Percentiles rank a stretch among this genome's conserved stretches.
Evolutionary conservation across 2,797 vertebrate genomes (phyloP).

Genomic region (Cyprinella venusta): DNA sequence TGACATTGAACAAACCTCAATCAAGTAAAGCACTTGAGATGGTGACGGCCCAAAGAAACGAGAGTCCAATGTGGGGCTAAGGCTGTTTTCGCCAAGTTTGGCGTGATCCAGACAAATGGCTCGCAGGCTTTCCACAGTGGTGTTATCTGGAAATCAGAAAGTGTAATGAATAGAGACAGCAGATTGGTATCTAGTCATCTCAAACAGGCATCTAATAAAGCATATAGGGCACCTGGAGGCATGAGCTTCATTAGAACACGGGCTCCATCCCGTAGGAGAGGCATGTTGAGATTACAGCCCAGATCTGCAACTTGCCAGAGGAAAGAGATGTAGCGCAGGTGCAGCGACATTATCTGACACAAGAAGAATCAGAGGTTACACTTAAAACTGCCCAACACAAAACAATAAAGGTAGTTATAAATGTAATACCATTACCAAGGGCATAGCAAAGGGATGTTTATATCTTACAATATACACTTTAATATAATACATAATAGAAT

Average conservation of each 20-base stretch:
- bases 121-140: constrained; percentile 95
- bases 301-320: constrained; percentile 99
- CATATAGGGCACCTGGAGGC: constrained; percentile 87
- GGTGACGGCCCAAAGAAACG: constrained; percentile 97
- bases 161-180: neutral
- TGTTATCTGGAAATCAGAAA: constrained; percentile 85
- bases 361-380: neutral
- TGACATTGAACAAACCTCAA: constrained; percentile 84
- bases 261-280: constrained; percentile 95
- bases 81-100: constrained; percentile 98
- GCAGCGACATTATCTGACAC: constrained; percentile 97
- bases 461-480: neutral
- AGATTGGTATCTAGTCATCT: neutral
- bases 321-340: constrained; percentile 98
- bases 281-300: constrained; percentile 97
- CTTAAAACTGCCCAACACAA: neutral
- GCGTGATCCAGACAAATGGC: constrained; percentile 97
- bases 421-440: neutral
- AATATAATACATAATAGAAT: neutral
- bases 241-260: constrained; percentile 99
- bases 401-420: constrained; percentile 7
- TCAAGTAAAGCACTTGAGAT: constrained; percentile 99
- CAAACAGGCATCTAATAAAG: constrained; percentile 2
- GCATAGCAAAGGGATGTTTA: neutral
- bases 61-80: constrained; percentile 96